Percentiles rank a stretch among this genome's conserved stretches.
phyloP scores from a whole-genome alignment of 2,888 invertebrate genomes.

The Spialia ferax region DNA sequence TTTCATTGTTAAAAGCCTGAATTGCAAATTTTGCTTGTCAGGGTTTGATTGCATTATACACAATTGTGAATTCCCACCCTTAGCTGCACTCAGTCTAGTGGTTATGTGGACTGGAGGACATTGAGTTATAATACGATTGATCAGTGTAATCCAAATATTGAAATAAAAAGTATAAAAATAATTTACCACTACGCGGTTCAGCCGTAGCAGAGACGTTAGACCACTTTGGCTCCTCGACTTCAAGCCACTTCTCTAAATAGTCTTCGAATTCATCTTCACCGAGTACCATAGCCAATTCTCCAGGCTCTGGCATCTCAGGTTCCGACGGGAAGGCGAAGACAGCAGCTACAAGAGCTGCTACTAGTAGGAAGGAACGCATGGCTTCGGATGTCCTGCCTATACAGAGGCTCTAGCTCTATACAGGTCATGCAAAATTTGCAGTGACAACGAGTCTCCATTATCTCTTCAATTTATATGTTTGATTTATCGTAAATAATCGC shows the following conservation, averaged over 20 bases:
- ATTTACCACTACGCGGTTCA: conserved; percentile 61
- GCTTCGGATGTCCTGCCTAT: neutral
- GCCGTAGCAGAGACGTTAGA: conserved; percentile 51
- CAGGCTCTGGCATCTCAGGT: conserved; percentile 64
- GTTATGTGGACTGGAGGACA: neutral
- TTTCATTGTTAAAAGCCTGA: too few relatives aligned
- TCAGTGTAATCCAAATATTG: neutral
- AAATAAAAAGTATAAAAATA: neutral
- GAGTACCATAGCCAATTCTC: conserved; percentile 66
- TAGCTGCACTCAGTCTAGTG: too few relatives aligned
- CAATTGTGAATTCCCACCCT: too few relatives aligned
- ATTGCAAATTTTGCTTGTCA: too few relatives aligned
- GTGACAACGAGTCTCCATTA: conserved; percentile 6
- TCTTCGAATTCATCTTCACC: conserved; percentile 80
- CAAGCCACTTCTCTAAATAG: conserved; percentile 75
- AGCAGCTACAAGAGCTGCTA: conserved; percentile 49
- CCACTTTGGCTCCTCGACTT: conserved; percentile 59
- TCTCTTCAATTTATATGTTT: conserved; percentile 6
- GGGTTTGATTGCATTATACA: too few relatives aligned
- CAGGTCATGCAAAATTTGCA: conserved; percentile 11
- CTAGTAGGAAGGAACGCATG: conserved; percentile 29
- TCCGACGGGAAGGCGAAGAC: conserved; percentile 55
- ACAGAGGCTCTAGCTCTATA: neutral
- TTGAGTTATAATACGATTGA: neutral
- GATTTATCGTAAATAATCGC: neutral